A percentile compares a stretch with the other conserved stretches of the same genome.
Evolutionary conservation across 2,888 invertebrate genomes (phyloP).

Genomic region (Pyralis farinalis): DNA sequence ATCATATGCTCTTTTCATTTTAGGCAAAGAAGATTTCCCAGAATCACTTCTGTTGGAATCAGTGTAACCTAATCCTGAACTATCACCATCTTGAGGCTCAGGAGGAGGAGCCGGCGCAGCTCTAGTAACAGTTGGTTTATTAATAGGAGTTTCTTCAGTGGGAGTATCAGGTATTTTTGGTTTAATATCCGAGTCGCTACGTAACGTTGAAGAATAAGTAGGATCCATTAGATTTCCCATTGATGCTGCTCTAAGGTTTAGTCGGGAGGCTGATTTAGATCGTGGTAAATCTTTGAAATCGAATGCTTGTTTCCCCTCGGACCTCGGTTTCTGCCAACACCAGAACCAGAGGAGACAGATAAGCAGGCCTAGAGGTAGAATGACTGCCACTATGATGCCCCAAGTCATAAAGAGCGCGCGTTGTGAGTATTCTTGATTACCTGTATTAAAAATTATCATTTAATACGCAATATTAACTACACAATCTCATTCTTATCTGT

Average conservation of each 20-base stretch:
- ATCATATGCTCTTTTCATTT: constrained; percentile 89
- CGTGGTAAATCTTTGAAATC: constrained; percentile 78
- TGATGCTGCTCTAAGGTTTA: constrained; percentile 76
- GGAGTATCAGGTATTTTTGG: constrained; percentile 57
- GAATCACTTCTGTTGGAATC: constrained; percentile 76
- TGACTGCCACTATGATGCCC: constrained; percentile 86
- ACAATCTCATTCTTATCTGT: no score
- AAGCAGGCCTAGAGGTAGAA: constrained; percentile 84
- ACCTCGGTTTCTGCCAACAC: constrained; percentile 80
- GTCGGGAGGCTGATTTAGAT: constrained; percentile 81
- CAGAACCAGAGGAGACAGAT: constrained; percentile 83
- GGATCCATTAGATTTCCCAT: constrained; percentile 78
- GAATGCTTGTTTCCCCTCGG: constrained; percentile 81
- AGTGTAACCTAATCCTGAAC: constrained; percentile 75
- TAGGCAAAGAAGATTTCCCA: constrained; percentile 66
- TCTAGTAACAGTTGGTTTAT: constrained; percentile 36
- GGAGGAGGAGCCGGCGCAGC: constrained; percentile 50
- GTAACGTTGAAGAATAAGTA: constrained; percentile 63
- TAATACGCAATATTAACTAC: constrained; percentile 5
- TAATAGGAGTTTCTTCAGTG: constrained; percentile 54
- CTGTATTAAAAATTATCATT: constrained; percentile 50
- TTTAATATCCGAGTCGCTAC: constrained; percentile 58
- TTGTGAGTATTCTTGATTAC: constrained; percentile 85
- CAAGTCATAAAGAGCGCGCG: constrained; percentile 87
- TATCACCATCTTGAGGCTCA: constrained; percentile 64